Percentiles rank a stretch among this genome's conserved stretches.
Conservation (phyloP, 2,797 vertebrate genomes). For the Menidia menidia region DNA sequence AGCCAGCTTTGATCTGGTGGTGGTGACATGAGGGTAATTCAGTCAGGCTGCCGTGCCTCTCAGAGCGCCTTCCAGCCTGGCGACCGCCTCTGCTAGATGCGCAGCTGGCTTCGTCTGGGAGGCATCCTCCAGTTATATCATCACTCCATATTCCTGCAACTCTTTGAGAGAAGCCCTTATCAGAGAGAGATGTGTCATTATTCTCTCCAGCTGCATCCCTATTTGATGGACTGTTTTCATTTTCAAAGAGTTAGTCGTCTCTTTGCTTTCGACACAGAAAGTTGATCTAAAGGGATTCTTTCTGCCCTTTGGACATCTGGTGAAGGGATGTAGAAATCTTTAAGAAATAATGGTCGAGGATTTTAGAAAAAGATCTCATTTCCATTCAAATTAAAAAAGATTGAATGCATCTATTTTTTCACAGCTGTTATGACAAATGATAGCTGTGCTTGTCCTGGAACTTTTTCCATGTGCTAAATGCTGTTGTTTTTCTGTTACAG, state of each 20-base stretch:
- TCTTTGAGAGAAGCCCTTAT: constrained; percentile 8
- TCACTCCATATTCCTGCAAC: constrained; percentile 22
- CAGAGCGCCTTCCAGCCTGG: constrained; percentile 37
- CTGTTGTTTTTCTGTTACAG: constrained; percentile 69
- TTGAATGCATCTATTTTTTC: background rate
- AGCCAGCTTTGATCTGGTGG: constrained; percentile 56
- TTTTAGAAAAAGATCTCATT: constrained; percentile 7
- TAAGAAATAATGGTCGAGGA: constrained; percentile 17
- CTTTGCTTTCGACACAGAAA: constrained; percentile 9
- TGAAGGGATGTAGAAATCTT: constrained; percentile 25
- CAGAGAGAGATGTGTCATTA: constrained; percentile 10
- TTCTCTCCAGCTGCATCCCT: constrained; percentile 28
- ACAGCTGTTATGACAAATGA: background rate
- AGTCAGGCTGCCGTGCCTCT: constrained; percentile 29
- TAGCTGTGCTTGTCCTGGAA: background rate
- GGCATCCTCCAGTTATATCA: constrained; percentile 35
- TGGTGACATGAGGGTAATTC: constrained; percentile 40
- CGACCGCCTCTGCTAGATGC: constrained; percentile 35
- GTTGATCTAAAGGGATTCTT: constrained; percentile 11
- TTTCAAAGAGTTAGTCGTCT: constrained; percentile 10
- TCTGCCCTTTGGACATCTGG: constrained; percentile 37
- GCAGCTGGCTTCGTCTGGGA: constrained; percentile 49
- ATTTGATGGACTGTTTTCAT: constrained; percentile 17
- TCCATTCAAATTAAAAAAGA: background rate
- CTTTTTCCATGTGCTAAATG: background rate